These are phyloP conservation scores for Drosophila cognata DNA, from an alignment of 2,888 invertebrate species.

Conservation along the genomic window DNA sequence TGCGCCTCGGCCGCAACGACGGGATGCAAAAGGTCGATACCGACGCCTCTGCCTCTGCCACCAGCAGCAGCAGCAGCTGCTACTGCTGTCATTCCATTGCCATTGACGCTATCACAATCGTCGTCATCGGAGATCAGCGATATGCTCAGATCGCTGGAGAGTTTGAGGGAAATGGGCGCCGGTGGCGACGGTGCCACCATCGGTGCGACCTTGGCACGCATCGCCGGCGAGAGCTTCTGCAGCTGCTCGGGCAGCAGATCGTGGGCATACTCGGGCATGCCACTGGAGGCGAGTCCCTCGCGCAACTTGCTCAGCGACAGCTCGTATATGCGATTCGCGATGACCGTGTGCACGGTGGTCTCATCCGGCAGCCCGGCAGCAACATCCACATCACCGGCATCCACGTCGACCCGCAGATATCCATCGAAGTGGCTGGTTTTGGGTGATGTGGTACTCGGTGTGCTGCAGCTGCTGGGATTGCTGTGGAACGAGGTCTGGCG, in stretches of 20 bases:
- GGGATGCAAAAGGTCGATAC: constrained; percentile 42
- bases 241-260: constrained; percentile 68
- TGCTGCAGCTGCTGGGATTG: constrained; percentile 28
- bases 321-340: constrained; percentile 83
- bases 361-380: constrained; percentile 79
- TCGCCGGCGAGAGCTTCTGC: constrained; percentile 68
- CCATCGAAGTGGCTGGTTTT: constrained; percentile 26
- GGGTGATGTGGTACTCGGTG: constrained; percentile 19
- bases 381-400: constrained; percentile 44
- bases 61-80: constrained; percentile 8
- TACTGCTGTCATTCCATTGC: constrained; percentile 2
- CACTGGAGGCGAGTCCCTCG: constrained; percentile 83
- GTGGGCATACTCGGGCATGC: constrained; percentile 77
- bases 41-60: constrained; percentile 9
- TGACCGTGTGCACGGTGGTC: constrained; percentile 84
- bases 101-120: constrained; percentile 65
- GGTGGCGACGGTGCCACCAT: constrained; percentile 70
- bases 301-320: constrained; percentile 82
- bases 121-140: constrained; percentile 84
- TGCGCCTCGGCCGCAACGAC: constrained; percentile 53
- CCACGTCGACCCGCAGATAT: constrained; percentile 60
- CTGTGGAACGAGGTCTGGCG: constrained; percentile 27
- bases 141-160: constrained; percentile 83
- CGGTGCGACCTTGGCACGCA: constrained; percentile 72
- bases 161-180: constrained; percentile 79